Percentiles rank a stretch among this genome's conserved stretches.
These are phyloP conservation scores for Drosophila paranaensis DNA, from an alignment of 2,888 invertebrate species.

Conservation along the genomic window DNA sequence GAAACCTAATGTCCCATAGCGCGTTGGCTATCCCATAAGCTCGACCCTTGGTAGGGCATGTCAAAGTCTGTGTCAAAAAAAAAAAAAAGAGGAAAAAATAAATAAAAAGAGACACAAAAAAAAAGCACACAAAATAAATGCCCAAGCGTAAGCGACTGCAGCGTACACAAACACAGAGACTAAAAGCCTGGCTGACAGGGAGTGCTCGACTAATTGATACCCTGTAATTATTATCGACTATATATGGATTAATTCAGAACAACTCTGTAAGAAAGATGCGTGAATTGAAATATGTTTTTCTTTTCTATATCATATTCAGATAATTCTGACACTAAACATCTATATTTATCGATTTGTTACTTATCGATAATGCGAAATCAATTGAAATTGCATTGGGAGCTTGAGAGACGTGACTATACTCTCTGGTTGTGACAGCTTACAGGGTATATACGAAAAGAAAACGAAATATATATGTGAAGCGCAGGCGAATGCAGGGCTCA, in stretches of 20 bases:
- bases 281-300: too few relatives aligned
- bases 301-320: too few relatives aligned
- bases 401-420: not conserved
- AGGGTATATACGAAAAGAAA: slow-evolving; percentile 15
- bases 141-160: slow-evolving; percentile 54
- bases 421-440: not conserved
- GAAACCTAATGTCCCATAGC: slow-evolving; percentile 17
- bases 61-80: slow-evolving; percentile 29
- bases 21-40: slow-evolving; percentile 24
- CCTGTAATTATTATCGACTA: not conserved
- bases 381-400: not conserved
- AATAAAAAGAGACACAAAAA: slow-evolving; percentile 8
- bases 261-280: too few relatives aligned
- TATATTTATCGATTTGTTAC: not conserved
- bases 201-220: not conserved
- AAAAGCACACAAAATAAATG: slow-evolving; percentile 19
- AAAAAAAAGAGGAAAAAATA: not conserved
- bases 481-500: slow-evolving; percentile 51
- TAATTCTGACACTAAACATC: not conserved
- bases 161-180: slow-evolving; percentile 5
- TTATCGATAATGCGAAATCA: not conserved
- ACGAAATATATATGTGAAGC: slow-evolving; percentile 25
- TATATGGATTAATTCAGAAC: too few relatives aligned
- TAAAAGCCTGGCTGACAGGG: not conserved
- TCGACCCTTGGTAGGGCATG: slow-evolving; percentile 27